Conservation (phyloP, 2,888 invertebrate genomes). For the Lochmaea capreae region DNA sequence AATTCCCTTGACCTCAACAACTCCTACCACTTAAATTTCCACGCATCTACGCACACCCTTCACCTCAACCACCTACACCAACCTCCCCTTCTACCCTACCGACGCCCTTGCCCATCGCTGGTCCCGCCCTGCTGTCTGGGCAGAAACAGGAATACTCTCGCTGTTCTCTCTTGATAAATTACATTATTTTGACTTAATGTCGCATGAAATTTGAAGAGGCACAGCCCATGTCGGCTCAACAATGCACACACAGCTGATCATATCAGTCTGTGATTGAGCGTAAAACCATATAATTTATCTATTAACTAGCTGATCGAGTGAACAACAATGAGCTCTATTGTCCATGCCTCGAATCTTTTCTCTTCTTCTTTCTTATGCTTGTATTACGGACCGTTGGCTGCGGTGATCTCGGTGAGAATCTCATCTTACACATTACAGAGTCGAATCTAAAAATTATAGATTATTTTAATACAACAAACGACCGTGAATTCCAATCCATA, state of each 20-base stretch:
- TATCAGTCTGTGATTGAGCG: conserved; percentile 65
- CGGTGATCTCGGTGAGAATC: conserved; percentile 11
- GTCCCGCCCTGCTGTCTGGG: conserved; percentile 36
- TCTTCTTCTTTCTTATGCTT: conserved; percentile 21
- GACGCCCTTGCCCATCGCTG: neutral
- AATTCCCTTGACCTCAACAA: neutral
- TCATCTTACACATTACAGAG: conserved; percentile 7
- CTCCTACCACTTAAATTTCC: conserved; percentile 6
- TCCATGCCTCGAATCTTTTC: conserved; percentile 51
- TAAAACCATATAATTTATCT: conserved; percentile 66
- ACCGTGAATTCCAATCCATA: too few relatives aligned
- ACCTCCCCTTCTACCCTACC: conserved; percentile 7
- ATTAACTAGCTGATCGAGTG: conserved; percentile 63
- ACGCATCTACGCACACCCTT: conserved; percentile 17
- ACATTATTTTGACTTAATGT: conserved; percentile 66
- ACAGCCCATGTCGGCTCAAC: conserved; percentile 63
- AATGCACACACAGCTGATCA: conserved; percentile 62
- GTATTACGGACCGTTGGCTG: conserved; percentile 11
- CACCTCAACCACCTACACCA: conserved; percentile 8
- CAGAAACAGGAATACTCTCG: conserved; percentile 44
- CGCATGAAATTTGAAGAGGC: conserved; percentile 66
- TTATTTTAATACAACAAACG: neutral
- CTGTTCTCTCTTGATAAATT: conserved; percentile 59
- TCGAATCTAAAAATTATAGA: conserved; percentile 7
- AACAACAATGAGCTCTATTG: conserved; percentile 61